phyloP scores from a whole-genome alignment of 2,113 vertebrate genomes.

The Spea multiplicata region DNA sequence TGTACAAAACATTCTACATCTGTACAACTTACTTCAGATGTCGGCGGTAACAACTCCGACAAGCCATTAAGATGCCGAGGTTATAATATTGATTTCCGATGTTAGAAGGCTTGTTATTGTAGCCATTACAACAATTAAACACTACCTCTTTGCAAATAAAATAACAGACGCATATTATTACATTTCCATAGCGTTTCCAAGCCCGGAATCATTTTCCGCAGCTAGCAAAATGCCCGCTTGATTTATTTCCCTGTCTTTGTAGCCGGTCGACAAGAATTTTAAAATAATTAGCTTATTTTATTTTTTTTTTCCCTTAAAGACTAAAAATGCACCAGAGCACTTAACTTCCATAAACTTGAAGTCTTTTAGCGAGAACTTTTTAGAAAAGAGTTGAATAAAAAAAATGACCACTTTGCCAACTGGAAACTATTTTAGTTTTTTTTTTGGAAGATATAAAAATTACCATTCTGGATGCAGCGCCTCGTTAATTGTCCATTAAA shows the following conservation, averaged over 20 bases:
- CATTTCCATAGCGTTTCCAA: constrained; percentile 38
- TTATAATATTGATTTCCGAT: constrained; percentile 58
- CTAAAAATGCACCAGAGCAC: neutral
- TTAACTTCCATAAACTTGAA: constrained; percentile 41
- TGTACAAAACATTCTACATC: constrained; percentile 67
- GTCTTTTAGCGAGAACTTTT: neutral
- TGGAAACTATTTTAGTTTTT: neutral
- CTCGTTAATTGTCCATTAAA: too few species aligned
- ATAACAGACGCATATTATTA: constrained; percentile 50
- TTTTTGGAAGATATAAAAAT: too few species aligned
- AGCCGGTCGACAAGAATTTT: constrained; percentile 49
- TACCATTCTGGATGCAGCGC: too few species aligned
- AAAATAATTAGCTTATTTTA: constrained; percentile 47
- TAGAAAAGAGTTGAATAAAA: neutral
- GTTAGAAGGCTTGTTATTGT: constrained; percentile 50
- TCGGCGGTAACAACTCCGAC: constrained; percentile 57
- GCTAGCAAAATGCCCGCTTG: constrained; percentile 43
- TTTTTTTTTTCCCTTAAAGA: constrained; percentile 37
- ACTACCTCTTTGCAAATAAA: constrained; percentile 49
- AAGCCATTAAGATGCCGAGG: constrained; percentile 57
- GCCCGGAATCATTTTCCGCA: constrained; percentile 36
- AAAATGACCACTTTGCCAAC: neutral
- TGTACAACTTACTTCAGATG: constrained; percentile 60
- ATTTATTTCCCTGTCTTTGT: constrained; percentile 46
- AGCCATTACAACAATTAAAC: constrained; percentile 52